These are phyloP conservation scores for Andrena hattorfiana DNA, from an alignment of 2,888 invertebrate genomes.

Conservation along the genomic window DNA sequence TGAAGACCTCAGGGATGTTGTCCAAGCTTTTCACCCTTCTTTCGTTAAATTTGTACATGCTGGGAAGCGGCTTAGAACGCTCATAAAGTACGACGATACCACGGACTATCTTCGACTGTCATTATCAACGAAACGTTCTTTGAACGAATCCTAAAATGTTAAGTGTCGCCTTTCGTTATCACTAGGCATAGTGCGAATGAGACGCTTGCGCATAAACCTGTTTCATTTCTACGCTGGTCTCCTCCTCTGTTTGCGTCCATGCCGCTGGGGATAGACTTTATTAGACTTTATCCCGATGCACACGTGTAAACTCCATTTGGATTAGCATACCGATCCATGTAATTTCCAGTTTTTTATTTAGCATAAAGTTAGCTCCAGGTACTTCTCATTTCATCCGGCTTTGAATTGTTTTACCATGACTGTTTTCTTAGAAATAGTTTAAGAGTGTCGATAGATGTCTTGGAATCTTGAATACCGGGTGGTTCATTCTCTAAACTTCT, in stretches of 20 bases:
- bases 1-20: conserved; percentile 17
- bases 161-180: background rate
- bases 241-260: background rate
- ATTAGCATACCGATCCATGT: background rate
- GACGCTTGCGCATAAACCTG: conserved; percentile 38
- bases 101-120: background rate
- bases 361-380: background rate
- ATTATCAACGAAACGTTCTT: background rate
- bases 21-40: conserved; percentile 38
- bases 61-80: background rate
- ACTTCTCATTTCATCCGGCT: no score
- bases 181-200: conserved; percentile 5
- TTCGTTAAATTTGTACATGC: background rate
- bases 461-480: no score
- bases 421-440: no score
- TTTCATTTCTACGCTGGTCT: background rate
- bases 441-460: no score
- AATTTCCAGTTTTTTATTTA: background rate
- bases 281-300: conserved; percentile 3
- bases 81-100: no score
- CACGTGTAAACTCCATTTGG: background rate
- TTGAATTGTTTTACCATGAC: no score
- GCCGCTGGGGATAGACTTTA: background rate
- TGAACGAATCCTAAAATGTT: background rate
- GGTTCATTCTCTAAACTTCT: no score